These are phyloP conservation scores for Chrysina gloriosa DNA, from an alignment of 2,888 invertebrate species.

Conservation along the genomic window DNA sequence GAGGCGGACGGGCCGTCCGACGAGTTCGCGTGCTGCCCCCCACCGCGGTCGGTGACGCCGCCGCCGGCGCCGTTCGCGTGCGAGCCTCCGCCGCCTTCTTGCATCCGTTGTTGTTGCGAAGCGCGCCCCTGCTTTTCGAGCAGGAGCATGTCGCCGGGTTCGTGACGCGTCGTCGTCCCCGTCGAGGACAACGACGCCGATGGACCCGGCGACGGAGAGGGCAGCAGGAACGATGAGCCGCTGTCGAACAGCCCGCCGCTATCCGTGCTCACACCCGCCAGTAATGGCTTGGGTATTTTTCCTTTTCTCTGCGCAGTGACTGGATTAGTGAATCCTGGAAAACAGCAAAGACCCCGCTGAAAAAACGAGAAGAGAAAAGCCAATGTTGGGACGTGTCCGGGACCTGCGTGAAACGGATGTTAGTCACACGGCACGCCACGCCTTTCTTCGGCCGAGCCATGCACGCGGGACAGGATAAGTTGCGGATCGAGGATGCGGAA, in stretches of 20 bases:
- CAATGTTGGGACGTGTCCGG: conserved; percentile 65
- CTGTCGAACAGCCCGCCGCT: conserved; percentile 51
- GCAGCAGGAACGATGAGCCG: conserved; percentile 54
- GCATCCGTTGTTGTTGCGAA: conserved; percentile 79
- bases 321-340: conserved; percentile 85
- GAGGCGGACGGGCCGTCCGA: conserved; percentile 53
- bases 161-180: conserved; percentile 63
- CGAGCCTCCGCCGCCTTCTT: conserved; percentile 63
- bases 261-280: conserved; percentile 72
- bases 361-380: conserved; percentile 69
- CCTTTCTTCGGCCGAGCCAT: conserved; percentile 52
- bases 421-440: conserved; percentile 67
- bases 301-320: conserved; percentile 80
- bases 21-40: conserved; percentile 44
- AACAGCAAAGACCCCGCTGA: conserved; percentile 88
- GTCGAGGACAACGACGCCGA: conserved; percentile 55
- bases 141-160: conserved; percentile 76
- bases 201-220: conserved; percentile 55
- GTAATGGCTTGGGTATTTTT: conserved; percentile 80
- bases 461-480: conserved; percentile 19
- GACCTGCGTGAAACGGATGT: conserved; percentile 63
- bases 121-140: conserved; percentile 82
- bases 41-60: conserved; percentile 49
- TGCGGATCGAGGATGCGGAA: not conserved
- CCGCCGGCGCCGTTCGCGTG: conserved; percentile 56